phyloP scores from a whole-genome alignment of 92 coral and sea anemone genomes.

The Pocillopora meandrina region DNA sequence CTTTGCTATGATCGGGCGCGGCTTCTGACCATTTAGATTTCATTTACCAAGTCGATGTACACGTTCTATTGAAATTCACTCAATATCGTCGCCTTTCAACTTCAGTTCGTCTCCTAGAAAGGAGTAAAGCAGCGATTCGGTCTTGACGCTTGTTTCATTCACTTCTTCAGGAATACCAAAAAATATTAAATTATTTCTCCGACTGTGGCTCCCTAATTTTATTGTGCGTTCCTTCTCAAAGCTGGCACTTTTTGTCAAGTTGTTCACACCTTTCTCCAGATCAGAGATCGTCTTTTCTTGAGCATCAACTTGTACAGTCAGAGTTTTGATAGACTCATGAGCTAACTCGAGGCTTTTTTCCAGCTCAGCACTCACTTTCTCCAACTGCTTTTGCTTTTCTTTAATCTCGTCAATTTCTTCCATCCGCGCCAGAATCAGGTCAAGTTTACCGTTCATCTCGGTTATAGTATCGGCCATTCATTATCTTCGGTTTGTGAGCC shows the following conservation, averaged over 20 bases:
- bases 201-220: conserved; percentile 18
- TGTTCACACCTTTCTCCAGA: not conserved
- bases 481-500: conserved; percentile 32
- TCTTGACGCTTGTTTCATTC: too few relatives aligned
- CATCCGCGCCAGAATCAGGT: conserved; percentile 12
- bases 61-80: too few relatives aligned
- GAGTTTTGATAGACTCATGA: not conserved
- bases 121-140: too few relatives aligned
- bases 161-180: too few relatives aligned
- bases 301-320: not conserved
- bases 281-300: conserved; percentile 8
- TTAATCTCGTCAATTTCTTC: conserved; percentile 34
- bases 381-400: conserved; percentile 12
- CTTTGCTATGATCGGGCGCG: too few relatives aligned
- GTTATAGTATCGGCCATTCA: conserved; percentile 17
- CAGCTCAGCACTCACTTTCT: conserved; percentile 8
- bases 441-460: conserved; percentile 27
- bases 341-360: conserved; percentile 3
- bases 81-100: too few relatives aligned
- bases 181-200: too few relatives aligned
- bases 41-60: too few relatives aligned
- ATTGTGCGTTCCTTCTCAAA: conserved; percentile 11
- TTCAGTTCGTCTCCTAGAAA: too few relatives aligned
- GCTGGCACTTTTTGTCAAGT: not conserved
- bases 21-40: too few relatives aligned